Evolutionary conservation across 2,888 invertebrate species (phyloP).

Genomic region (Euspilapteryx auroguttella): DNA sequence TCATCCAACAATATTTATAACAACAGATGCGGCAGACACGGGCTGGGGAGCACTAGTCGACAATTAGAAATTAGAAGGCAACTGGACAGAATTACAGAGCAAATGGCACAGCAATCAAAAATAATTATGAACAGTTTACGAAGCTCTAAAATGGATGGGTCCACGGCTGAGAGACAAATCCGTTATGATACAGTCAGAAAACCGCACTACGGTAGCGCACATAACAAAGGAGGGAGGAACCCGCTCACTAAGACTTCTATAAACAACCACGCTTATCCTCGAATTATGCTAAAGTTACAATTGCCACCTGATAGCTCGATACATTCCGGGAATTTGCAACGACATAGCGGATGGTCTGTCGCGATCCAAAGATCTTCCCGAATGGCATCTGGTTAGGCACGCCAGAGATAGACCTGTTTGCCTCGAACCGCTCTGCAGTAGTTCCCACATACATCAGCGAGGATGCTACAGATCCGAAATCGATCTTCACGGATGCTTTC

Average conservation of each 20-base stretch:
- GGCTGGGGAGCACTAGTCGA: slow-evolving; percentile 1
- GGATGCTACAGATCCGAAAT: neutral
- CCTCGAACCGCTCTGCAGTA: slow-evolving; percentile 2
- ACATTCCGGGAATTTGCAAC: slow-evolving; percentile 6
- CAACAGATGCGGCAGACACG: slow-evolving; percentile 1
- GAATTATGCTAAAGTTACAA: neutral
- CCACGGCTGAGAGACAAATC: neutral
- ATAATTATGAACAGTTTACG: neutral
- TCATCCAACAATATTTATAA: neutral
- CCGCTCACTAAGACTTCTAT: slow-evolving; percentile 1
- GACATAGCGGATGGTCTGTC: slow-evolving; percentile 6
- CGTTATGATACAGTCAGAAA: slow-evolving; percentile 1
- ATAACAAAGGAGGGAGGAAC: slow-evolving; percentile 2
- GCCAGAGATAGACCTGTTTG: slow-evolving; percentile 5
- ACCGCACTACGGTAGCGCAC: slow-evolving; percentile 1
- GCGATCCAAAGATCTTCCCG: slow-evolving; percentile 3
- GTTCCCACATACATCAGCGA: slow-evolving; percentile 1
- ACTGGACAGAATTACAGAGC: neutral
- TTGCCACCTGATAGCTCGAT: slow-evolving; percentile 1
- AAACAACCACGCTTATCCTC: slow-evolving; percentile 1
- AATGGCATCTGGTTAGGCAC: slow-evolving; percentile 4
- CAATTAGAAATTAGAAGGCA: neutral
- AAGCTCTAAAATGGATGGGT: neutral
- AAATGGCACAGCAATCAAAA: slow-evolving; percentile 1
- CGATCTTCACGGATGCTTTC: slow-evolving; percentile 8